These are phyloP conservation scores for Melinaea marsaeus DNA, from an alignment of 2,888 invertebrate genomes.

Conservation along the genomic window DNA sequence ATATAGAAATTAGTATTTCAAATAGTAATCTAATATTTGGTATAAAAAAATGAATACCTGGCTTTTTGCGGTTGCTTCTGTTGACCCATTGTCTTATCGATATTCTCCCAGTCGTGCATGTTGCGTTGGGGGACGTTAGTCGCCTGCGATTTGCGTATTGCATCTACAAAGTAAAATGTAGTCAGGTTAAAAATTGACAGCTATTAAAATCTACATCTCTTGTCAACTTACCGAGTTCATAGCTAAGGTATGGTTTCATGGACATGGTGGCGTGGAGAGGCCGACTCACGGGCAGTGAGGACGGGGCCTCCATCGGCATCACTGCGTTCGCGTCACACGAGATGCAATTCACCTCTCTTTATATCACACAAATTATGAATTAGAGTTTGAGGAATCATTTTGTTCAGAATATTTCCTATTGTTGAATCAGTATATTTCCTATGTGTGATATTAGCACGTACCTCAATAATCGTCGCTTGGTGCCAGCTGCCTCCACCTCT, in stretches of 20 bases:
- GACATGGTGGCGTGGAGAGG: conserved; percentile 77
- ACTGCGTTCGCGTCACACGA: conserved; percentile 86
- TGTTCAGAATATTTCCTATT: neutral
- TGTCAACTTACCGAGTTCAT: conserved; percentile 79
- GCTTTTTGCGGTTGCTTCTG: conserved; percentile 50
- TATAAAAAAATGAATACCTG: conserved; percentile 40
- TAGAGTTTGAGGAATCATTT: neutral
- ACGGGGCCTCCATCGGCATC: conserved; percentile 79
- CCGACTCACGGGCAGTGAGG: conserved; percentile 66
- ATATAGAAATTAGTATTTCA: neutral
- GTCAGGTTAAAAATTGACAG: no score
- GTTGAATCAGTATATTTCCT: neutral
- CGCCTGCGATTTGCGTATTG: conserved; percentile 65
- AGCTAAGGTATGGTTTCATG: conserved; percentile 84
- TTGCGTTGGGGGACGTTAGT: conserved; percentile 62
- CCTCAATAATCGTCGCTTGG: conserved; percentile 81
- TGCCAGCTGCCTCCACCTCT: conserved; percentile 85
- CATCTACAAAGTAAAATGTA: conserved; percentile 41
- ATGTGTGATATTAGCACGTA: conserved; percentile 35
- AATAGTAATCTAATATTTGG: neutral
- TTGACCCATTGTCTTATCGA: conserved; percentile 58
- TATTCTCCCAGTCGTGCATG: conserved; percentile 70
- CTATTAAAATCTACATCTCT: neutral
- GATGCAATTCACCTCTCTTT: conserved; percentile 83
- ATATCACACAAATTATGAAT: conserved; percentile 20